These are phyloP conservation scores for Metopia argyrocephala DNA, from an alignment of 2,888 invertebrate species.

Conservation along the genomic window DNA sequence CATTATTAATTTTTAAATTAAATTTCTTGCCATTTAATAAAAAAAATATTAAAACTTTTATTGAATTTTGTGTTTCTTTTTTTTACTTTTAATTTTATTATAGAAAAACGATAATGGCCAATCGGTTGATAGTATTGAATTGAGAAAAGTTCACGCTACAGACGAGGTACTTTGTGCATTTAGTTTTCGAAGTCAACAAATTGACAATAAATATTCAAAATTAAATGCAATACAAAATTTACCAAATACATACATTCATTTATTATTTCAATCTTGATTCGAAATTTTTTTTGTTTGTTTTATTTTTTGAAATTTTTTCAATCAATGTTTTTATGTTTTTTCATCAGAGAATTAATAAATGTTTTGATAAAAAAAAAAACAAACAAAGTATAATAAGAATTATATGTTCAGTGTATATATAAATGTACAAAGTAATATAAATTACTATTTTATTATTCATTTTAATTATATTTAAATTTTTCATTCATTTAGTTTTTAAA, in stretches of 20 bases:
- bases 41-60: constrained; percentile 48
- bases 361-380: constrained; percentile 50
- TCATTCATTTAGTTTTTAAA: neutral
- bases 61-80: constrained; percentile 24
- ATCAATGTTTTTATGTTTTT: constrained; percentile 62
- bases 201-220: constrained; percentile 54
- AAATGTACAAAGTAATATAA: constrained; percentile 70
- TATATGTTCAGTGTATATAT: constrained; percentile 74
- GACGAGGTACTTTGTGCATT: constrained; percentile 80
- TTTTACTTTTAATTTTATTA: constrained; percentile 71
- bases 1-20: neutral
- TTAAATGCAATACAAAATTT: constrained; percentile 60
- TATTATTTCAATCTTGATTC: constrained; percentile 12
- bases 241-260: constrained; percentile 55
- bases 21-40: constrained; percentile 5
- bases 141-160: constrained; percentile 80
- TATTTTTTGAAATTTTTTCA: constrained; percentile 45
- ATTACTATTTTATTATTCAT: constrained; percentile 48
- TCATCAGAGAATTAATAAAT: constrained; percentile 51
- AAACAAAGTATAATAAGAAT: too few relatives aligned
- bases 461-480: constrained; percentile 34
- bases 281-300: constrained; percentile 17
- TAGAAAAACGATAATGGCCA: constrained; percentile 79
- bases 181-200: constrained; percentile 51
- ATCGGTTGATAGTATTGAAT: constrained; percentile 79